Conservation (phyloP, 1,140 invertebrate species). For the Rhagoletis zephyria region DNA sequence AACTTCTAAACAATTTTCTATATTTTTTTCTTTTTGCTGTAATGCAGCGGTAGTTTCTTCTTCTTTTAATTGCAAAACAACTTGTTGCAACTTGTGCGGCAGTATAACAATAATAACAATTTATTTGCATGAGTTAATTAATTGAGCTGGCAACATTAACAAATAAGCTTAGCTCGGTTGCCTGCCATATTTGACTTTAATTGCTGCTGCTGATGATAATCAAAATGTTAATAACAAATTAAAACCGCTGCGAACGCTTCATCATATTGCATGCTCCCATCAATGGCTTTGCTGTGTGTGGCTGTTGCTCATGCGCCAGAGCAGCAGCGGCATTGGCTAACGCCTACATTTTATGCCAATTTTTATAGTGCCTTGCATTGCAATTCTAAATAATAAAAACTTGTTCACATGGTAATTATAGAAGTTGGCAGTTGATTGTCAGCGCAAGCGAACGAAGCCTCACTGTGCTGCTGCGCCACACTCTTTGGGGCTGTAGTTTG, state of each 20-base stretch:
- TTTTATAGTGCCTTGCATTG: background rate
- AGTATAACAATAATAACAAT: constrained; percentile 10
- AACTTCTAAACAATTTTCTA: background rate
- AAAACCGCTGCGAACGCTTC: background rate
- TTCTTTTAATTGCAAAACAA: background rate
- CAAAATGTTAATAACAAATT: constrained; percentile 12
- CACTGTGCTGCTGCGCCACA: background rate
- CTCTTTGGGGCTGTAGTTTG: too few relatives aligned
- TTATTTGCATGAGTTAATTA: constrained; percentile 35
- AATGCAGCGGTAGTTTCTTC: constrained; percentile 2
- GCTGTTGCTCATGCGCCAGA: too few relatives aligned
- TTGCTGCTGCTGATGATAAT: background rate
- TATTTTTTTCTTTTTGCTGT: background rate
- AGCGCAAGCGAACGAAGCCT: background rate
- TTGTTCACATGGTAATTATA: constrained; percentile 52
- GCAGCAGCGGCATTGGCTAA: constrained; percentile 6
- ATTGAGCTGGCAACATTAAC: constrained; percentile 40
- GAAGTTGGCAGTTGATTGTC: constrained; percentile 23
- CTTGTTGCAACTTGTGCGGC: background rate
- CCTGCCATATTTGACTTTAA: background rate
- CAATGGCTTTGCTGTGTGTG: background rate
- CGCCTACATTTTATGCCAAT: constrained; percentile 25
- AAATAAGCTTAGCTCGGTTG: background rate
- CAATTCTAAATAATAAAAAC: constrained; percentile 38
- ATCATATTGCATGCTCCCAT: background rate